Evolutionary conservation across 2,888 invertebrate species (phyloP), one percentile per base, ranked within the genome.

Genomic region (Cordilura impudica): DNA sequence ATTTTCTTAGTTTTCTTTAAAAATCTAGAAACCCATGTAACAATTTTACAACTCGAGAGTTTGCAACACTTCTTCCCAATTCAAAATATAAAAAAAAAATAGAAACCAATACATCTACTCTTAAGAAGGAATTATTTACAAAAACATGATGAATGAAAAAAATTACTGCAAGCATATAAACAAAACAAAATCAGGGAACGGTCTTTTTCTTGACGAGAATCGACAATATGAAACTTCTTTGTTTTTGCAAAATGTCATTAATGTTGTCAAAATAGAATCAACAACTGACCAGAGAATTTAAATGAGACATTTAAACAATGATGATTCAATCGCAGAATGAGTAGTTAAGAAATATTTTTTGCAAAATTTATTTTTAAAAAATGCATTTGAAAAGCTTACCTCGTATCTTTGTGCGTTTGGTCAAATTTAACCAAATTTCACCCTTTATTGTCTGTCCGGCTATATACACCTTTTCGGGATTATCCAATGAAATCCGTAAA

Each of bases 321-420:
- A 58, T 58, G 66, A 66, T 51, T 66, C 43, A 73, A 51, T 43
- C 47, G 14, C 7, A 16, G n/a, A 66, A 29, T 31, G 5, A 18
- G 5, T n/a, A 47, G 7, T 3, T 26, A 26, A n/a, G 35, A 12
- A 14, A 61, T 10, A 10, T 54, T n/a, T 26, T 53, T 47, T 45
- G 29, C 18, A 2, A 19, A 26, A 19, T 23, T 19, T 23, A 21
- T 10, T 31, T 4, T 31, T 39, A 58, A n/a, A 43, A 19, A 6
- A 23, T 69, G 35, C 5, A 8, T 18, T 56, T 26, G 29, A 21
- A 16, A 18, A 66, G 84, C 87, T 87, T 86, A 89, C 89, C 89
- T 79, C 88, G 85, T 67, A 89, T 89, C 84, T 89, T 89, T 0
- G 88, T 87, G 69, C 89, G 88, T 81, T 89, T 89, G 58, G 83